Percentiles rank a stretch among this genome's conserved stretches.
Conservation (phyloP, 2,888 invertebrate species). For the Synanthedon formicaeformis region DNA sequence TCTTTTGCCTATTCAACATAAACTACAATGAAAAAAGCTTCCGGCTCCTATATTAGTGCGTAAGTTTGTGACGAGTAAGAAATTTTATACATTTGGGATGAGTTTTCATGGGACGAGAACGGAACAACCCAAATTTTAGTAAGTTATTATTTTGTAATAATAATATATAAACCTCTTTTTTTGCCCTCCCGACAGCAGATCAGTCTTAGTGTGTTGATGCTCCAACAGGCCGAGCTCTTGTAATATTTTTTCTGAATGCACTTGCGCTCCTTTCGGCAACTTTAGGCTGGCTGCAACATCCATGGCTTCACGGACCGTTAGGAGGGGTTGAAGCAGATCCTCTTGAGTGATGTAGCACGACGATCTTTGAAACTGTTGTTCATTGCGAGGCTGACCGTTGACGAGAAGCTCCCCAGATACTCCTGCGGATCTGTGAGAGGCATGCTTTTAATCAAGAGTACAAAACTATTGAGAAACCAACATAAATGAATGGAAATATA, state of each 20-base stretch:
- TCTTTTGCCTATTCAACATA: no score
- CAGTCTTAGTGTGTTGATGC: constrained; percentile 73
- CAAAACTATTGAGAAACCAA: neutral
- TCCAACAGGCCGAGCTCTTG: constrained; percentile 74
- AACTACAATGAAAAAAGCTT: no score
- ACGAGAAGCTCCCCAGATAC: constrained; percentile 77
- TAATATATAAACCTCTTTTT: constrained; percentile 67
- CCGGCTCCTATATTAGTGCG: no score
- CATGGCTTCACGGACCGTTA: constrained; percentile 82
- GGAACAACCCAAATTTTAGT: neutral
- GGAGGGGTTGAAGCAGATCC: constrained; percentile 77
- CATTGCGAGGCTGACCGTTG: constrained; percentile 74
- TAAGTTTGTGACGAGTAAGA: no score
- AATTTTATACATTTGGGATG: no score
- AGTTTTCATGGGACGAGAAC: no score
- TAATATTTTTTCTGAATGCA: constrained; percentile 65
- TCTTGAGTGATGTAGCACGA: constrained; percentile 89
- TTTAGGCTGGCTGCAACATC: constrained; percentile 82
- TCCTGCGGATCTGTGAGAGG: constrained; percentile 66
- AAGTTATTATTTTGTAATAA: neutral
- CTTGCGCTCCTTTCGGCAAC: constrained; percentile 64
- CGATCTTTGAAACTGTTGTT: constrained; percentile 74
- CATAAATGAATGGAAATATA: constrained; percentile 8
- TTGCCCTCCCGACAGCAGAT: constrained; percentile 80
- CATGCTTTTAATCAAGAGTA: neutral